phyloP scores from a whole-genome alignment of 2,888 invertebrate species.

The Auanema freiburgensis region DNA sequence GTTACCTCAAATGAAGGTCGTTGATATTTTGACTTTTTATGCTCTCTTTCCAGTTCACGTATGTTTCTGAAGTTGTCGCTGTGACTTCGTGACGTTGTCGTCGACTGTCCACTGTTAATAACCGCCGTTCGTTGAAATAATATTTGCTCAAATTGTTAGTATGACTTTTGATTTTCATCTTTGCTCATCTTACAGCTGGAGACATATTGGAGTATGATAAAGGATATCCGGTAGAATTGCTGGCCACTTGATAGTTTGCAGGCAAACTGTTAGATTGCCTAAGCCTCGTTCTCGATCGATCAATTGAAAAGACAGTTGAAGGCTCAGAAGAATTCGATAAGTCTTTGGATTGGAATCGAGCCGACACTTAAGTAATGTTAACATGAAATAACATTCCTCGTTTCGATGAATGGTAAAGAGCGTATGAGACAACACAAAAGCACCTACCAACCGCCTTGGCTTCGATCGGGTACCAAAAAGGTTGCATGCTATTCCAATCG shows the following conservation, averaged over 20 bases:
- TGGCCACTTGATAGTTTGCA: neutral
- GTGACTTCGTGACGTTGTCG: neutral
- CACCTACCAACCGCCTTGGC: slow-evolving; percentile 5
- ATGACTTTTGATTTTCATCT: neutral
- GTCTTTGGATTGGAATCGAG: neutral
- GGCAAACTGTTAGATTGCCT: neutral
- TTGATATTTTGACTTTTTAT: slow-evolving; percentile 16
- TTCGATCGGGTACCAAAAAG: neutral
- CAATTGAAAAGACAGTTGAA: slow-evolving; percentile 9
- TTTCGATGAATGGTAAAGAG: neutral
- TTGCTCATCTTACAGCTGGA: neutral
- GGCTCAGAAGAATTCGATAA: neutral
- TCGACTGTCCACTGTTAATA: neutral
- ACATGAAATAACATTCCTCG: neutral
- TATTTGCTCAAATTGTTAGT: neutral
- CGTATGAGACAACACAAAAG: slow-evolving; percentile 2
- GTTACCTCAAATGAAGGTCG: slow-evolving; percentile 16
- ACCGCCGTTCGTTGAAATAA: neutral
- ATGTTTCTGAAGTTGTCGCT: neutral
- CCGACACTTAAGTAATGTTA: neutral
- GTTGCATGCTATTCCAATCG: neutral
- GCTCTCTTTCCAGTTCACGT: slow-evolving; percentile 2
- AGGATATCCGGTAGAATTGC: neutral
- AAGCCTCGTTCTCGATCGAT: slow-evolving; percentile 15
- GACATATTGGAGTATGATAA: neutral